Percentiles rank a stretch among this genome's conserved stretches.
phyloP scores from a whole-genome alignment of 2,888 invertebrate species.

The Myathropa florea region DNA sequence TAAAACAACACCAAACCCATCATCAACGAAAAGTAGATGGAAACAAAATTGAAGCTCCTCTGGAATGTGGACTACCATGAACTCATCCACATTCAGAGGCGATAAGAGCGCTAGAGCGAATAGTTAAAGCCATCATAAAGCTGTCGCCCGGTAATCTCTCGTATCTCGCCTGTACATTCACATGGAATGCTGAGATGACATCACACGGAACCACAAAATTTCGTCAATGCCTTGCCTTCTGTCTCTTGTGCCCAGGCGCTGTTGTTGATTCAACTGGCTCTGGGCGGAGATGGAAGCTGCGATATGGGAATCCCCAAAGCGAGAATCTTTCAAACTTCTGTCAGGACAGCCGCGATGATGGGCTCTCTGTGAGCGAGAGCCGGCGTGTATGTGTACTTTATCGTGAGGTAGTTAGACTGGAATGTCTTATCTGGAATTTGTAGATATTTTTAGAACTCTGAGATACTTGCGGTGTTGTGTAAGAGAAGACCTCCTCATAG shows the following conservation, averaged over 20 bases:
- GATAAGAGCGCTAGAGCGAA: constrained; percentile 5
- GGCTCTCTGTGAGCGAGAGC: neutral
- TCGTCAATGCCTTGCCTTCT: neutral
- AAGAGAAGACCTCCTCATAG: neutral
- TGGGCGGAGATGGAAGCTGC: neutral
- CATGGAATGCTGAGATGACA: neutral
- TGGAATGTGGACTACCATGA: constrained; percentile 50
- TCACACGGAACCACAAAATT: neutral
- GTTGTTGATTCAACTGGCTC: too few relatives aligned
- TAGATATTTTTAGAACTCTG: constrained; percentile 18
- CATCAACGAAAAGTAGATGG: neutral
- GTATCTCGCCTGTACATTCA: neutral
- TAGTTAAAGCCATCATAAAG: constrained; percentile 5
- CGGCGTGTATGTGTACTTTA: neutral
- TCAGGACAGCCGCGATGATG: neutral
- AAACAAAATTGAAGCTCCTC: constrained; percentile 8
- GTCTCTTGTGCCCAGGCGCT: neutral
- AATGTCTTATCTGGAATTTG: constrained; percentile 23
- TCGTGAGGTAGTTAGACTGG: constrained; percentile 10
- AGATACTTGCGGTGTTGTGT: neutral
- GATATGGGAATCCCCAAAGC: neutral
- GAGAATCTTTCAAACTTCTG: neutral
- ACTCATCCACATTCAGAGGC: constrained; percentile 3
- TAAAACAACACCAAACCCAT: neutral
- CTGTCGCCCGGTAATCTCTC: neutral